Percentiles rank a stretch among this genome's conserved stretches.
These are phyloP conservation scores for Bursaphelenchus mucronatus DNA, from an alignment of 1,140 invertebrate species.

Conservation along the genomic window DNA sequence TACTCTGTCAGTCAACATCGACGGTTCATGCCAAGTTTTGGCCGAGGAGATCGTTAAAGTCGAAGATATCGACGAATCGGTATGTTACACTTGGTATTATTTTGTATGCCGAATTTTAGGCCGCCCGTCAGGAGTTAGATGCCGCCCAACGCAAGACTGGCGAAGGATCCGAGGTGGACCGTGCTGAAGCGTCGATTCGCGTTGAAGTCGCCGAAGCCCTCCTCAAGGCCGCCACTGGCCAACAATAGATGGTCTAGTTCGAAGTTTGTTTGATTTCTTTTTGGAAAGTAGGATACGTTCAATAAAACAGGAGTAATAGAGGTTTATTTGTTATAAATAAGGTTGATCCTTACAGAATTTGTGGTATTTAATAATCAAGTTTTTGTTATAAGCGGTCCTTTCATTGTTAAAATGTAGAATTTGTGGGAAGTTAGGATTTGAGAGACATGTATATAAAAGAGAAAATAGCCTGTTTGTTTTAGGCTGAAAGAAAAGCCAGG, in stretches of 20 bases:
- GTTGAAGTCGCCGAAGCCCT: constrained; percentile 56
- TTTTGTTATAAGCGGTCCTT: too few species aligned
- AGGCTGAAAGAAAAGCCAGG: too few species aligned
- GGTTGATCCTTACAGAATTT: too few species aligned
- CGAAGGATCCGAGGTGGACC: constrained; percentile 50
- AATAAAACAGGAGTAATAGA: neutral
- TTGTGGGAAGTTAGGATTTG: too few species aligned
- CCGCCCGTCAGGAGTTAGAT: constrained; percentile 37
- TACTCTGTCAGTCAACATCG: constrained; percentile 92
- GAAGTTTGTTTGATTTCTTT: too few species aligned
- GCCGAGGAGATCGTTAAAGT: constrained; percentile 91
- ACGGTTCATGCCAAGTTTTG: constrained; percentile 92
- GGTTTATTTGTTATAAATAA: too few species aligned
- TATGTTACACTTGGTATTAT: constrained; percentile 42
- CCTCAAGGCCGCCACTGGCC: constrained; percentile 49
- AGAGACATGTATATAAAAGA: too few species aligned
- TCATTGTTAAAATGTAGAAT: too few species aligned
- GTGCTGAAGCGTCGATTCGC: constrained; percentile 53
- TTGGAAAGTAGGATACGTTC: neutral
- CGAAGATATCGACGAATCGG: constrained; percentile 73
- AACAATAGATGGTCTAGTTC: constrained; percentile 13
- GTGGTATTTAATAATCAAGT: too few species aligned
- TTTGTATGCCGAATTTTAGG: constrained; percentile 22
- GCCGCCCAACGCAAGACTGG: constrained; percentile 40
- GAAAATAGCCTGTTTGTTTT: too few species aligned